phyloP scores from a whole-genome alignment of 2,797 vertebrate species.

The Pteronotus mesoamericanus region DNA sequence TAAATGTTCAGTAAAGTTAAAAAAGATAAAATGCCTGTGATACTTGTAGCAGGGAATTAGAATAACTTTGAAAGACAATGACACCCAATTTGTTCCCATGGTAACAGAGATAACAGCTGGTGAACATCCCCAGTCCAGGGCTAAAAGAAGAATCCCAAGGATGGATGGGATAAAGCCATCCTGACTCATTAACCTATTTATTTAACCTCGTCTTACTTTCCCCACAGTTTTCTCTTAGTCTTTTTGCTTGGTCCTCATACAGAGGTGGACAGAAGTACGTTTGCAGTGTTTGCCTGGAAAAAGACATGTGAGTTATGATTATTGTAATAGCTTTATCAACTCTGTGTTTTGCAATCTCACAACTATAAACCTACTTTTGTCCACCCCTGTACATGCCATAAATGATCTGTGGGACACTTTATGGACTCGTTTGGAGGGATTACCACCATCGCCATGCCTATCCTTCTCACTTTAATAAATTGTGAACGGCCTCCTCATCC shows the following conservation, averaged over 20 bases:
- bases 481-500: background rate
- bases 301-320: background rate
- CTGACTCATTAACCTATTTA: background rate
- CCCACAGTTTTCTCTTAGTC: background rate
- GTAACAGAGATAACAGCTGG: background rate
- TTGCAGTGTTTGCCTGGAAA: background rate
- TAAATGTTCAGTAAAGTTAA: background rate
- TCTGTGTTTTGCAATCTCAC: background rate
- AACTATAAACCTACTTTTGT: background rate
- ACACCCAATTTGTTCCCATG: background rate
- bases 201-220: background rate
- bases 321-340: background rate
- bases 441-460: background rate
- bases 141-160: background rate
- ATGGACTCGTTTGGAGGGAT: no score
- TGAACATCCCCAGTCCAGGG: background rate
- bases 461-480: background rate
- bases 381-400: background rate
- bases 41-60: background rate
- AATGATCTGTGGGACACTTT: no score
- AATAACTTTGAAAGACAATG: background rate
- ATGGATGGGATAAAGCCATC: fast-evolving
- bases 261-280: background rate
- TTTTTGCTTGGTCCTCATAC: background rate
- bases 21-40: background rate